Evolutionary conservation across 2,113 vertebrate genomes (phyloP).

Genomic region (Sturnira hondurensis): DNA sequence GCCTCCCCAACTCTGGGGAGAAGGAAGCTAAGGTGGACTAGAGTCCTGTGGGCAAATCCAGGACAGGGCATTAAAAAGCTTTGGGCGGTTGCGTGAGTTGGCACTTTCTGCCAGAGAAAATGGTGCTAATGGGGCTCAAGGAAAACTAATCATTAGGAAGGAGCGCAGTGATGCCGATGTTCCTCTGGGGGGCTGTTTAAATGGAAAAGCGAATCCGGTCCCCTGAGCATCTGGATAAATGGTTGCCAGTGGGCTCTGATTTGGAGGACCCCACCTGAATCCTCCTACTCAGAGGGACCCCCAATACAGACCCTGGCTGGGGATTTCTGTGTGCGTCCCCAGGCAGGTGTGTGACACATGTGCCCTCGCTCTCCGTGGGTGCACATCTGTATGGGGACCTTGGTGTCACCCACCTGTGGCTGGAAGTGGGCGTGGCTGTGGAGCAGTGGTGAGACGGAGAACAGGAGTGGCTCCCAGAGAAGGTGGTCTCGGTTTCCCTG

Average conservation of each 20-base stretch:
- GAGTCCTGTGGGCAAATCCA: not conserved
- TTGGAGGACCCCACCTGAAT: not conserved
- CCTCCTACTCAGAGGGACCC: not conserved
- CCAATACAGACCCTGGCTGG: not conserved
- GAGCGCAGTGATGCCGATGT: not conserved
- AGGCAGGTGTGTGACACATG: not conserved
- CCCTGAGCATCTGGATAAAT: not conserved
- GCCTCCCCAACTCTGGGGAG: not conserved
- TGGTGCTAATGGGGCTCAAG: not conserved
- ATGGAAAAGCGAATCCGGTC: not conserved
- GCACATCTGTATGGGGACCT: not conserved
- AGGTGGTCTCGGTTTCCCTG: slow-evolving; percentile 91
- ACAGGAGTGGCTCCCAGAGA: slow-evolving; percentile 94
- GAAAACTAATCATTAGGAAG: not conserved
- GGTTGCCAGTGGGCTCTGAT: not conserved
- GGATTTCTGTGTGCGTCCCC: not conserved
- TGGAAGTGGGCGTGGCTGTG: slow-evolving; percentile 93
- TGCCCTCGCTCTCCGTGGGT: not conserved
- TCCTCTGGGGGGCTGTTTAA: not conserved
- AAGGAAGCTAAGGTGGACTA: not conserved
- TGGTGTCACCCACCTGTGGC: slow-evolving; percentile 86
- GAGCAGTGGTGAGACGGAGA: slow-evolving; percentile 97
- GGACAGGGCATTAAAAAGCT: not conserved
- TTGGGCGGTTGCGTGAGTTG: not conserved
- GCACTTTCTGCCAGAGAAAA: not conserved